phyloP scores from a whole-genome alignment of 1,140 invertebrate genomes.

The Drosophila equinoxialis region DNA sequence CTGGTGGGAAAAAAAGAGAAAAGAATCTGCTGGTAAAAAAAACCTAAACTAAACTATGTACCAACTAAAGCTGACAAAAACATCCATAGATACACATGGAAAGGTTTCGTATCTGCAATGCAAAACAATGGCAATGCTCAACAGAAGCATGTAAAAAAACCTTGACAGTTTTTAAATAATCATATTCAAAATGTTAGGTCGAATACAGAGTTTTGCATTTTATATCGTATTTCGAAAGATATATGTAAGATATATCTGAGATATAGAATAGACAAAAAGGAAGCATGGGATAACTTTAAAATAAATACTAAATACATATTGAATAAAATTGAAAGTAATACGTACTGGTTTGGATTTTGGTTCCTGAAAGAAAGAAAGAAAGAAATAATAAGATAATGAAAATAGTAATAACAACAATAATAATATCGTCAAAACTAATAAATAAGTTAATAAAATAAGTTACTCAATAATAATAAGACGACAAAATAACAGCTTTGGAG shows the following conservation, averaged over 20 bases:
- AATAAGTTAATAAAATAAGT: conserved; percentile 25
- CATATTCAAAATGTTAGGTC: background rate
- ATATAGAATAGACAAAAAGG: background rate
- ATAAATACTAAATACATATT: conserved; percentile 20
- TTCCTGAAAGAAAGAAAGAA: conserved; percentile 68
- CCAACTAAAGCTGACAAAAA: conserved; percentile 35
- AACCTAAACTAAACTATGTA: conserved; percentile 34
- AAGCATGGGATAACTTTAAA: conserved; percentile 14
- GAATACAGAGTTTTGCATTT: background rate
- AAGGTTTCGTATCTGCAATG: conserved; percentile 44
- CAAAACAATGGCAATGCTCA: conserved; percentile 41
- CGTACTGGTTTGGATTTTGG: conserved; percentile 80
- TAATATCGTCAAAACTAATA: conserved; percentile 44
- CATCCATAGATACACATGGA: conserved; percentile 44
- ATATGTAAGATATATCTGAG: no score
- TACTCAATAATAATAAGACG: conserved; percentile 34
- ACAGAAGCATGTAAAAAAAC: background rate
- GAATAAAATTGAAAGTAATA: conserved; percentile 42
- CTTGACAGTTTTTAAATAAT: background rate
- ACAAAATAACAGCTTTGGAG: conserved; percentile 23
- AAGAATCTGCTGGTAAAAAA: conserved; percentile 61
- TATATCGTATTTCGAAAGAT: background rate
- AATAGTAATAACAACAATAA: conserved; percentile 28
- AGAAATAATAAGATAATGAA: conserved; percentile 46
- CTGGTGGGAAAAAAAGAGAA: conserved; percentile 51